Conservation (phyloP, 2,888 invertebrate species). For the Hirtodrosophila trivittata region DNA sequence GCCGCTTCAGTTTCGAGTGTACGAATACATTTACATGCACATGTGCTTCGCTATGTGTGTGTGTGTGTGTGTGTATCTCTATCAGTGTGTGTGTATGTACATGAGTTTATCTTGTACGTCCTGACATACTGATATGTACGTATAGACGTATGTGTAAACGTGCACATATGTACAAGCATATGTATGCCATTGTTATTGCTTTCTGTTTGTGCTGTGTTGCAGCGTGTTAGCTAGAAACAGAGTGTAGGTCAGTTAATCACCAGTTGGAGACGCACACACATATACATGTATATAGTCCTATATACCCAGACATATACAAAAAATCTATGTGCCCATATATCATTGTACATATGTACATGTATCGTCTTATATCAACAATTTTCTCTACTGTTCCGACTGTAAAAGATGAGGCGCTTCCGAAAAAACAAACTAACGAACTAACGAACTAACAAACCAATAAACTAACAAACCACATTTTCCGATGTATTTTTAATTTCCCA, state of each 20-base stretch:
- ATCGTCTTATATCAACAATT: background rate
- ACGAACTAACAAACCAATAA: too few relatives aligned
- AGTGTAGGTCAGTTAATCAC: slow-evolving; percentile 26
- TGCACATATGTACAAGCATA: slow-evolving; percentile 15
- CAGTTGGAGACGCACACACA: slow-evolving; percentile 16
- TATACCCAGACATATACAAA: slow-evolving; percentile 7
- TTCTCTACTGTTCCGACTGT: too few relatives aligned
- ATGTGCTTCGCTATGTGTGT: background rate
- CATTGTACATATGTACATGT: background rate
- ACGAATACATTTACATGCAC: slow-evolving; percentile 5
- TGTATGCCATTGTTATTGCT: slow-evolving; percentile 25
- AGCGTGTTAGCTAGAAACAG: slow-evolving; percentile 23
- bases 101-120: background rate
- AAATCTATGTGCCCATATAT: background rate
- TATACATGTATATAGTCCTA: slow-evolving; percentile 12
- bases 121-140: slow-evolving; percentile 8
- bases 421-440: too few relatives aligned
- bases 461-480: too few relatives aligned
- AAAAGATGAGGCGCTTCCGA: background rate
- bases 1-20: slow-evolving; percentile 26
- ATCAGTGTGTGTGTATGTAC: background rate
- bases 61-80: background rate
- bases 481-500: too few relatives aligned
- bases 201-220: slow-evolving; percentile 23
- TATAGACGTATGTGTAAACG: slow-evolving; percentile 11